These are phyloP conservation scores for Tetraodon nigroviridis DNA, from an alignment of 2,113 vertebrate species.

Conservation along the genomic window DNA sequence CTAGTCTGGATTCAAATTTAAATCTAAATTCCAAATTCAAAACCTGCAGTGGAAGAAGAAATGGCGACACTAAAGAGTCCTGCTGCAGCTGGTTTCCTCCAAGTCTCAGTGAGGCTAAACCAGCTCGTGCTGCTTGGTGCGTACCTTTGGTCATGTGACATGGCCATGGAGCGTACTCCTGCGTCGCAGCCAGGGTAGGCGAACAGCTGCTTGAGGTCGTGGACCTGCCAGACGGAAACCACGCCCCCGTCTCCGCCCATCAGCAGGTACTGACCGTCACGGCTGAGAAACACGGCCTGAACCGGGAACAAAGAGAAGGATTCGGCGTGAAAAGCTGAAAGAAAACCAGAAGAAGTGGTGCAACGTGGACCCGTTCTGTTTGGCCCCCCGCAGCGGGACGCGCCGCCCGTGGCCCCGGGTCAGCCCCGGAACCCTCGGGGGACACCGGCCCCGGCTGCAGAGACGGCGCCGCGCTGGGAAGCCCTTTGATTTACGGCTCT, in stretches of 20 bases:
- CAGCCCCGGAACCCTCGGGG: conserved; percentile 20
- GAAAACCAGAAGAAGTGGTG: conserved; percentile 7
- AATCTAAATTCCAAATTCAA: background rate
- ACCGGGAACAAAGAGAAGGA: background rate
- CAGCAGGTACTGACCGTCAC: conserved; percentile 94
- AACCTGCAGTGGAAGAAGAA: background rate
- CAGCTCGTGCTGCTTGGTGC: background rate
- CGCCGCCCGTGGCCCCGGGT: conserved; percentile 26
- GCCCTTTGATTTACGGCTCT: conserved; percentile 69
- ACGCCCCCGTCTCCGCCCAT: conserved; percentile 89
- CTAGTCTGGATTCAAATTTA: no score
- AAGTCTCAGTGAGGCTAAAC: no score
- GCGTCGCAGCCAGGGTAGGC: conserved; percentile 94
- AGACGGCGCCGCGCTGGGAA: conserved; percentile 60
- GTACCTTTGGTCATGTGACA: conserved; percentile 96
- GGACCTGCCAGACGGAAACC: conserved; percentile 87
- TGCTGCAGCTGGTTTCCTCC: no score
- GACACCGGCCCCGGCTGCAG: conserved; percentile 42
- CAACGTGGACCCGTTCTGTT: conserved; percentile 7
- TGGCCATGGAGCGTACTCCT: conserved; percentile 93
- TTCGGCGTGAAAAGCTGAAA: background rate
- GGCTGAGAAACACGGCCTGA: conserved; percentile 91
- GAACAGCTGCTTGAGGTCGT: conserved; percentile 88
- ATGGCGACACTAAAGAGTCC: no score
- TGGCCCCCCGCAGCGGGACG: conserved; percentile 26